A percentile compares a stretch with the other conserved stretches of the same genome.
These are phyloP conservation scores for Aphidoletes aphidimyza DNA, from an alignment of 2,888 invertebrate genomes.

Conservation along the genomic window DNA sequence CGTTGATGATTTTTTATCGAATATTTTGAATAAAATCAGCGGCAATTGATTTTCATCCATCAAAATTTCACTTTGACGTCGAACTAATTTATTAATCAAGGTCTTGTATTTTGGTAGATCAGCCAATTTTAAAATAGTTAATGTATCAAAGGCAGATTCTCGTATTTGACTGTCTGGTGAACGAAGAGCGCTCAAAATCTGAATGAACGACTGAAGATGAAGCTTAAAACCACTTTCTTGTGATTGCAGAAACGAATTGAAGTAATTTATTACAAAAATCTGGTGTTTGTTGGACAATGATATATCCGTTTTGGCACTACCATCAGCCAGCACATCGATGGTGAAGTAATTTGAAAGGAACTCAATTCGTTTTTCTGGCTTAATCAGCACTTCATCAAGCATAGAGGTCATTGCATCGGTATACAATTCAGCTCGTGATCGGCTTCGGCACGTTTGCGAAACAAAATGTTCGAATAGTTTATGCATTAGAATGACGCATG, in stretches of 20 bases:
- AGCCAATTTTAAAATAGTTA: conserved; percentile 65
- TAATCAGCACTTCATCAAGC: neutral
- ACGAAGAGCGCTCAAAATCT: conserved; percentile 68
- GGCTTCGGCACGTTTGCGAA: neutral
- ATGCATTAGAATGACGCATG: neutral
- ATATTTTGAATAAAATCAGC: conserved; percentile 71
- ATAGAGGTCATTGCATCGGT: neutral
- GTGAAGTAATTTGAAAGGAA: conserved; percentile 71
- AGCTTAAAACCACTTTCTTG: neutral
- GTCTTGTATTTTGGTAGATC: conserved; percentile 61
- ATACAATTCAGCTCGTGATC: neutral
- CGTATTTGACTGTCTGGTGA: conserved; percentile 71
- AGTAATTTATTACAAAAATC: neutral
- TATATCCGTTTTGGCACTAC: neutral
- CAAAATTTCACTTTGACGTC: conserved; percentile 71
- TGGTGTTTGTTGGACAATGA: neutral
- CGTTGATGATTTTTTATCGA: conserved; percentile 60
- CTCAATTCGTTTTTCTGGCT: conserved; percentile 62
- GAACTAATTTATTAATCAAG: conserved; percentile 62
- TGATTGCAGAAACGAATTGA: neutral
- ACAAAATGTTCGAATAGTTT: neutral
- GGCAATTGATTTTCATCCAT: conserved; percentile 76
- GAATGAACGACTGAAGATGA: conserved; percentile 59
- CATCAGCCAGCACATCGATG: conserved; percentile 61
- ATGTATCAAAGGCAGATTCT: conserved; percentile 69